A percentile compares a stretch with the other conserved stretches of the same genome.
Conservation (phyloP, 1,140 invertebrate species). For the Tetragnatha versicolor region DNA sequence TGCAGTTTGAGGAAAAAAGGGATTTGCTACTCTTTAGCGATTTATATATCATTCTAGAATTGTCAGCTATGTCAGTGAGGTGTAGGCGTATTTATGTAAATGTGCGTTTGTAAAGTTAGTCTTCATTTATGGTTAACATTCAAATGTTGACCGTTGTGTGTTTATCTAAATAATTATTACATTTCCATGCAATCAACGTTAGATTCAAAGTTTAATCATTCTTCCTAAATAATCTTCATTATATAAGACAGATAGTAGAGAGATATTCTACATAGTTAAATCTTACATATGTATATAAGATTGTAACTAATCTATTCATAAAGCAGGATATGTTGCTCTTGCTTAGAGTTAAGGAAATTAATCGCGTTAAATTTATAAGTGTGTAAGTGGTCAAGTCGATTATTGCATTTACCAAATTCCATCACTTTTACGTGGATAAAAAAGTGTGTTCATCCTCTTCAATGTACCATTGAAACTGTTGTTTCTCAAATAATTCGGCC, state of each 20-base stretch:
- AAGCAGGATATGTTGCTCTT: background rate
- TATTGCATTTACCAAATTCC: too few relatives aligned
- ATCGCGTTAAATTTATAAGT: background rate
- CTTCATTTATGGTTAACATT: constrained; percentile 41
- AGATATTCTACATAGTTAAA: constrained; percentile 10
- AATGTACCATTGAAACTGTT: background rate
- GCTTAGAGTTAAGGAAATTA: background rate
- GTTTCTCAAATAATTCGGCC: background rate
- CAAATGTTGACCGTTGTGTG: constrained; percentile 24
- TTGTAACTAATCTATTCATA: constrained; percentile 7
- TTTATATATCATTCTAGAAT: background rate
- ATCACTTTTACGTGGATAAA: background rate
- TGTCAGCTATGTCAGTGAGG: constrained; percentile 23
- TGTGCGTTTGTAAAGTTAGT: constrained; percentile 48
- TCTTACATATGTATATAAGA: constrained; percentile 30
- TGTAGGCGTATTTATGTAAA: constrained; percentile 8
- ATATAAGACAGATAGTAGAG: constrained; percentile 22
- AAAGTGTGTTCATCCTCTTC: background rate
- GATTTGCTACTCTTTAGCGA: background rate
- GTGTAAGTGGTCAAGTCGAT: too few relatives aligned
- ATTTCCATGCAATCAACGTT: constrained; percentile 46
- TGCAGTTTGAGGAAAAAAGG: background rate
- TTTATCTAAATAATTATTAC: constrained; percentile 31
- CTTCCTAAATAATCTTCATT: constrained; percentile 38
- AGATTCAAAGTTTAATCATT: constrained; percentile 39